phyloP scores from a whole-genome alignment of 2,888 invertebrate genomes.

The Hydraecia micacea region DNA sequence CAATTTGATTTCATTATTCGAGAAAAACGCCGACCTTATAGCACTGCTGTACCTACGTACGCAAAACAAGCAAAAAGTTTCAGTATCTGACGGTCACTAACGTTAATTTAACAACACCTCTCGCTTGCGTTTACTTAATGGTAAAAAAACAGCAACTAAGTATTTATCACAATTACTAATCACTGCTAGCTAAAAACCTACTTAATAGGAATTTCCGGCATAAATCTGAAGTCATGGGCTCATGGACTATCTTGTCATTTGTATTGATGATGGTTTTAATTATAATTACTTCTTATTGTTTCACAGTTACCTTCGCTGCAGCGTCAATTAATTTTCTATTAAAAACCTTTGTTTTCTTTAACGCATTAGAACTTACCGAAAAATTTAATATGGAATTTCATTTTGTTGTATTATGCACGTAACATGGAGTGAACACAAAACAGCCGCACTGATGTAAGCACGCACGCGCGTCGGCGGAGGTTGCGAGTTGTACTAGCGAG shows the following conservation, averaged over 20 bases:
- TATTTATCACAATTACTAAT: constrained; percentile 28
- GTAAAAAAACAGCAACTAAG: constrained; percentile 40
- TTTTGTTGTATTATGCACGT: constrained; percentile 73
- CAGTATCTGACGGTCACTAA: constrained; percentile 48
- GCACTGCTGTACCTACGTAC: background rate
- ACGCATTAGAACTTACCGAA: constrained; percentile 78
- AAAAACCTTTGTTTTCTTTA: constrained; percentile 2
- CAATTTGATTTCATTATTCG: constrained; percentile 8
- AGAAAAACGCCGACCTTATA: constrained; percentile 19
- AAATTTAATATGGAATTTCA: constrained; percentile 84
- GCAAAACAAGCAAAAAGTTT: constrained; percentile 47
- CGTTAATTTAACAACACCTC: constrained; percentile 55
- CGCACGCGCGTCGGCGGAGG: constrained; percentile 69
- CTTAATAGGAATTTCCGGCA: constrained; percentile 11
- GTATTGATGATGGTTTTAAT: constrained; percentile 27
- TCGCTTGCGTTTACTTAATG: constrained; percentile 38
- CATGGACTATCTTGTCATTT: constrained; percentile 19
- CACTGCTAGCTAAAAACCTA: constrained; percentile 17
- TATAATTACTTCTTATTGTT: constrained; percentile 48
- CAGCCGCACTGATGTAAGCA: constrained; percentile 65
- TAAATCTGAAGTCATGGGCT: constrained; percentile 28
- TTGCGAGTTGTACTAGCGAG: constrained; percentile 73
- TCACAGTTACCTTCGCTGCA: constrained; percentile 30
- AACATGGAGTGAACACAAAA: constrained; percentile 76
- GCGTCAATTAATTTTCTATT: constrained; percentile 8